Percentiles rank a stretch among this genome's conserved stretches.
phyloP scores from a whole-genome alignment of 2,888 invertebrate genomes.

The Apantesis nais region DNA sequence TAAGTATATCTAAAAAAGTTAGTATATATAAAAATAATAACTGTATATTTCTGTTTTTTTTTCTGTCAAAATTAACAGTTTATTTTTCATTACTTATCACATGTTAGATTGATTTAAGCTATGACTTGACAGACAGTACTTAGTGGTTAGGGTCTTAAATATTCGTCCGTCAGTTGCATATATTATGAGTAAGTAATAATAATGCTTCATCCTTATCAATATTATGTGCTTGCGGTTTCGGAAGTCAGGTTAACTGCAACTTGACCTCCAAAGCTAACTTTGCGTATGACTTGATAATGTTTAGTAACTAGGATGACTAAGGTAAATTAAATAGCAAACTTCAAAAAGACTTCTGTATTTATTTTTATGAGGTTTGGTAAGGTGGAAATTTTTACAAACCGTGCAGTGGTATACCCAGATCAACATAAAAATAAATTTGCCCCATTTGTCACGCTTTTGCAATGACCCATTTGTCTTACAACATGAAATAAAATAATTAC shows the following conservation, averaged over 20 bases:
- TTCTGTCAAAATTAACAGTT: neutral
- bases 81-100: too few species aligned
- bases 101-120: too few species aligned
- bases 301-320: neutral
- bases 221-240: neutral
- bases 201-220: neutral
- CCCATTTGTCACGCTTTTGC: neutral
- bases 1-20: conserved; percentile 67
- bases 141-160: too few species aligned
- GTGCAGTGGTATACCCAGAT: neutral
- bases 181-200: neutral
- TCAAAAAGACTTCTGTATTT: too few species aligned
- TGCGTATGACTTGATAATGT: too few species aligned
- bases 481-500: conserved; percentile 28
- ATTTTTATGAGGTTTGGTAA: too few species aligned
- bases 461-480: neutral
- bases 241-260: neutral
- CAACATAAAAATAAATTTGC: neutral
- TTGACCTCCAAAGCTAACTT: neutral
- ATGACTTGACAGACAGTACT: too few species aligned
- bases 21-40: neutral
- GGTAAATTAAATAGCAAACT: too few species aligned
- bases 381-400: neutral
- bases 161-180: too few species aligned
- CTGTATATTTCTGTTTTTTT: neutral